A percentile compares a stretch with the other conserved stretches of the same genome.
Evolutionary conservation across 2,888 invertebrate species (phyloP).

Genomic region (Lasioglossum calceatum): DNA sequence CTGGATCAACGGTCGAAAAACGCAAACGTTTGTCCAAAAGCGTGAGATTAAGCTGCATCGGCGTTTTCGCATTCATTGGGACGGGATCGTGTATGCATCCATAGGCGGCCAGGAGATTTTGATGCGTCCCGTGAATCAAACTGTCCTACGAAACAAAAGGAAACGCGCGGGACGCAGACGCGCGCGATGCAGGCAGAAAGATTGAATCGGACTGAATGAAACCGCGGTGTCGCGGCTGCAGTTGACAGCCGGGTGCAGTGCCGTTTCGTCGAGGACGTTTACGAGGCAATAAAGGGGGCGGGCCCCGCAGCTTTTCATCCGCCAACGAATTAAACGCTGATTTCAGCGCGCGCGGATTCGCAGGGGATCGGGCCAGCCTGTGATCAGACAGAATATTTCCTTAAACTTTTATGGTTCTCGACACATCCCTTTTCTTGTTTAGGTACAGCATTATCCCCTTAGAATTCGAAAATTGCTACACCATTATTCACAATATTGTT

Average conservation of each 20-base stretch:
- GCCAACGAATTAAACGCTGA: constrained; percentile 43
- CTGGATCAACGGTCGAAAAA: neutral
- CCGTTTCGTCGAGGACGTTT: constrained; percentile 51
- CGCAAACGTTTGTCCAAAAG: neutral
- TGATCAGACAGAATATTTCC: neutral
- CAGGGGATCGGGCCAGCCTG: neutral
- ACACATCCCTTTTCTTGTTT: neutral
- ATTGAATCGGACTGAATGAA: neutral
- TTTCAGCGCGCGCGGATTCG: neutral
- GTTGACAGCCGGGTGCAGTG: neutral
- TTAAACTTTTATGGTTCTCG: neutral
- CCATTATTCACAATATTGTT: too few species aligned
- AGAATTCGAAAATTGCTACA: too few species aligned
- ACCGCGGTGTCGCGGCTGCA: neutral
- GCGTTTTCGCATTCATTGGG: neutral
- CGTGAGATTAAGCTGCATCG: neutral
- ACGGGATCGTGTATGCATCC: neutral
- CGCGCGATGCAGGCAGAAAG: neutral
- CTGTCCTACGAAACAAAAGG: constrained; percentile 24
- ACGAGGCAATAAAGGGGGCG: constrained; percentile 58
- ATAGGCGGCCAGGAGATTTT: constrained; percentile 8
- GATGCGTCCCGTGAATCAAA: constrained; percentile 35
- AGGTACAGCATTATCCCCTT: too few species aligned
- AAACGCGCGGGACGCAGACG: neutral
- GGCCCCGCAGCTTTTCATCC: constrained; percentile 44